Evolutionary conservation across 2,888 invertebrate species (phyloP).

Genomic region (Panzeria rudis): DNA sequence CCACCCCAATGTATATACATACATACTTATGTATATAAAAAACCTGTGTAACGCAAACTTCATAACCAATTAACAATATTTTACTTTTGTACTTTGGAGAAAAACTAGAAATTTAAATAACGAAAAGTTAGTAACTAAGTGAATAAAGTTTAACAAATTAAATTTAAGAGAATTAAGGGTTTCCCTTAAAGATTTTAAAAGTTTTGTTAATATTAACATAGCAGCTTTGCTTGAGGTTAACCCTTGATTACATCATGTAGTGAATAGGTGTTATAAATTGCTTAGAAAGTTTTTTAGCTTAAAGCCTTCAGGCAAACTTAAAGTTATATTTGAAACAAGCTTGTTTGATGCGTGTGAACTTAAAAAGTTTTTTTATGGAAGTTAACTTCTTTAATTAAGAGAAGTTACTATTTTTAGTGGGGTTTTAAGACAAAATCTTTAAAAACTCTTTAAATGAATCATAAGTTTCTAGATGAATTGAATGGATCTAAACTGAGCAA

Average conservation of each 20-base stretch:
- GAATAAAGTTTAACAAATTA: constrained; percentile 18
- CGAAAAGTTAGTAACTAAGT: not conserved
- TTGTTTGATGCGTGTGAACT: no score
- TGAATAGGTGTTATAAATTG: not conserved
- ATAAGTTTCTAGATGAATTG: no score
- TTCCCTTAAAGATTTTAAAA: not conserved
- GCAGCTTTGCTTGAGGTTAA: not conserved
- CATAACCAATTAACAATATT: constrained; percentile 58
- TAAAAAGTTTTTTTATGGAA: no score
- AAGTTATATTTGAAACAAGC: not conserved
- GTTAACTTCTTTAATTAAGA: no score
- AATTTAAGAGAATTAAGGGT: not conserved
- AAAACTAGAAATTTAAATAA: not conserved
- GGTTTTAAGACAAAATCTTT: no score
- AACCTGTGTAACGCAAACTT: constrained; percentile 29
- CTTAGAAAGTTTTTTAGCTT: not conserved
- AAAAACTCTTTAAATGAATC: no score
- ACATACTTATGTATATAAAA: no score
- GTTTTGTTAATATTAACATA: not conserved
- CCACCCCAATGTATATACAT: no score
- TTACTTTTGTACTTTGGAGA: not conserved
- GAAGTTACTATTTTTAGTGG: no score
- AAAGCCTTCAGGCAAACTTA: not conserved
- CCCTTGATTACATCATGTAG: not conserved
- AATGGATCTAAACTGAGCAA: no score